Percentiles rank a stretch among this genome's conserved stretches.
Evolutionary conservation across 2,797 vertebrate species (phyloP).

Genomic region (Coregonus suidteri): DNA sequence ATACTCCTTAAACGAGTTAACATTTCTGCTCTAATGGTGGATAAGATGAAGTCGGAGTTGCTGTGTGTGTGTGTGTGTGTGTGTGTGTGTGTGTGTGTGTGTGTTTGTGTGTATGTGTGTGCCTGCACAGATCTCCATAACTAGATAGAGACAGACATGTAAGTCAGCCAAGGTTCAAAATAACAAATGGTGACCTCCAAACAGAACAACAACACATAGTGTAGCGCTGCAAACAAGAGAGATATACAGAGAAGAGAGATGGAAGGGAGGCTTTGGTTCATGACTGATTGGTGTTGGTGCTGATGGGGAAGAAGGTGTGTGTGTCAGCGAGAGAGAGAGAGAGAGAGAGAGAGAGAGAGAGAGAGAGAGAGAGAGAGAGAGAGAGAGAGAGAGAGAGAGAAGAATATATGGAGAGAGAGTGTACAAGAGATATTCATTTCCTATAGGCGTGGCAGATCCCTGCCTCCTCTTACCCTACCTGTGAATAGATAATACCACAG

Average conservation of each 20-base stretch:
- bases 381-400: background rate
- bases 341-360: too few relatives aligned
- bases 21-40: slow-evolving; percentile 62
- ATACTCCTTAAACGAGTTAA: slow-evolving; percentile 60
- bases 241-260: background rate
- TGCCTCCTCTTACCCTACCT: too few relatives aligned
- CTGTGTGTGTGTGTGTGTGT: too few relatives aligned
- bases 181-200: slow-evolving; percentile 54
- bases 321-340: background rate
- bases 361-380: background rate
- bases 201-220: slow-evolving; percentile 24
- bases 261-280: background rate
- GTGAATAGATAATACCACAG: background rate
- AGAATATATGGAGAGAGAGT: background rate
- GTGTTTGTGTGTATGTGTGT: background rate
- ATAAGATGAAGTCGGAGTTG: slow-evolving; percentile 50
- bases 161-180: slow-evolving; percentile 28
- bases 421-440: too few relatives aligned
- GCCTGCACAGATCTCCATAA: slow-evolving; percentile 49
- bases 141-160: slow-evolving; percentile 49
- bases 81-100: too few relatives aligned
- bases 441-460: too few relatives aligned
- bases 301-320: background rate
- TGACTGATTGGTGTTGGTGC: background rate
- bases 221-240: background rate